Evolutionary conservation across 2,113 vertebrate species (phyloP), one percentile per base, ranked within the genome.

Genomic region (Halichoeres trimaculatus): DNA sequence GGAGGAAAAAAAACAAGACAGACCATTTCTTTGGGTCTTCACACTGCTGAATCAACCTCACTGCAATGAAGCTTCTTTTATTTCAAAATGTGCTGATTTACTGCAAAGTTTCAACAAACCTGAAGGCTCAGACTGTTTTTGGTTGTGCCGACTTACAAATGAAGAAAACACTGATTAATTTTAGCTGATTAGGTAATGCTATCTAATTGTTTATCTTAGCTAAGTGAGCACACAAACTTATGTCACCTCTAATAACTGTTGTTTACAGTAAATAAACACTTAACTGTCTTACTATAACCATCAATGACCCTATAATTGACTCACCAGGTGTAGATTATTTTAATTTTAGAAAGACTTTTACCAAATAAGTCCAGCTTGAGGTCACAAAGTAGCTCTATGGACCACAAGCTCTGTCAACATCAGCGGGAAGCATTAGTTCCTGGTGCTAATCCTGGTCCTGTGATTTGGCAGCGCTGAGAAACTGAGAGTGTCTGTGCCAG

Each of bases 401-500:
- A 34, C 22, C 22, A 30, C 10, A 67, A 40, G 38, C 41, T 45
- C 13, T 53, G 35, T 74, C 62, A 43, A 16, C 36, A 36, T 70
- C 40, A 23, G 65, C 82, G 84, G 70, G 72, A 86, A 82, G 76
- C 14, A 88, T 89, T 81, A 88, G 74, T 53, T 84, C 58, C 59
- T 62, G 70, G 61, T 70, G 66, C 62, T 93, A 93, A 93, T 92
- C 90, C 85, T 68, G 66, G 83, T 90, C 87, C 76, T 89, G 85
- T 89, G 81, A 92, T 85, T 84, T 90, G 87, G 87, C 87, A 91
- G 68, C 30, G 73, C 54, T 90, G 89, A 91, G 53, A 80, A 78
- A 68, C 16, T 75, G 85, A 79, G 88, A 88, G 88, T 77, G 45
- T 78, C 63, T 24, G 34, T 40, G 74, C 68, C 77, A 81, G 38